A percentile compares a stretch with the other conserved stretches of the same genome.
Evolutionary conservation across 2,113 vertebrate species (phyloP).

Genomic region (Otis tarda): DNA sequence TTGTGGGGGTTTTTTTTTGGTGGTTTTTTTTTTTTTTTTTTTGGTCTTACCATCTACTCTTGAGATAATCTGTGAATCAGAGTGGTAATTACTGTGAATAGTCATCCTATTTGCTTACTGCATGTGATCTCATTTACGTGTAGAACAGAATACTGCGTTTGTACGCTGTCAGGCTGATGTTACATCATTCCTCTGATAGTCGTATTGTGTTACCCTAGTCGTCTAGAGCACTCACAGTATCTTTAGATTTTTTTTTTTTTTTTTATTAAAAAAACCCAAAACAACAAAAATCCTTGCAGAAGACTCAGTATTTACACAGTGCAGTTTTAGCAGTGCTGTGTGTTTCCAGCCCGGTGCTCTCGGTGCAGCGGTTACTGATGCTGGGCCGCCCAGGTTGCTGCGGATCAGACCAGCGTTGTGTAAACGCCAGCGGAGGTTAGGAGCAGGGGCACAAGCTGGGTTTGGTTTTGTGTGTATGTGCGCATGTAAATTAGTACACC

Average conservation of each 20-base stretch:
- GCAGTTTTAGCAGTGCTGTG: neutral
- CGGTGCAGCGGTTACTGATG: neutral
- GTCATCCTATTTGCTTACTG: neutral
- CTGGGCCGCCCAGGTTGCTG: neutral
- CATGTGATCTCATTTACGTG: neutral
- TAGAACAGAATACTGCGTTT: neutral
- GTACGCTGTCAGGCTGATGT: neutral
- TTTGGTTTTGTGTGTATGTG: neutral
- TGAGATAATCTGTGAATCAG: neutral
- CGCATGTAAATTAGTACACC: neutral
- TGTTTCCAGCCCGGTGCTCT: neutral
- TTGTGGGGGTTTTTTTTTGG: too few relatives aligned
- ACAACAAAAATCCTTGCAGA: neutral
- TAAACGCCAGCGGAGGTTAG: neutral
- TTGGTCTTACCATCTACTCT: neutral
- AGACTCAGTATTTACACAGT: neutral
- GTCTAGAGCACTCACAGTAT: rapidly evolving
- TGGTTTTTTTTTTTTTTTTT: neutral
- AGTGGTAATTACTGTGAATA: neutral
- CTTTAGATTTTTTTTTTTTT: neutral
- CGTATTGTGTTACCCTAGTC: neutral
- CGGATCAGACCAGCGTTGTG: too few relatives aligned
- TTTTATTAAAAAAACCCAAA: neutral
- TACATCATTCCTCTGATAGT: neutral
- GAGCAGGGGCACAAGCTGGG: neutral